Evolutionary conservation across 2,797 vertebrate genomes (phyloP).

Genomic region (Smutsia gigantea): DNA sequence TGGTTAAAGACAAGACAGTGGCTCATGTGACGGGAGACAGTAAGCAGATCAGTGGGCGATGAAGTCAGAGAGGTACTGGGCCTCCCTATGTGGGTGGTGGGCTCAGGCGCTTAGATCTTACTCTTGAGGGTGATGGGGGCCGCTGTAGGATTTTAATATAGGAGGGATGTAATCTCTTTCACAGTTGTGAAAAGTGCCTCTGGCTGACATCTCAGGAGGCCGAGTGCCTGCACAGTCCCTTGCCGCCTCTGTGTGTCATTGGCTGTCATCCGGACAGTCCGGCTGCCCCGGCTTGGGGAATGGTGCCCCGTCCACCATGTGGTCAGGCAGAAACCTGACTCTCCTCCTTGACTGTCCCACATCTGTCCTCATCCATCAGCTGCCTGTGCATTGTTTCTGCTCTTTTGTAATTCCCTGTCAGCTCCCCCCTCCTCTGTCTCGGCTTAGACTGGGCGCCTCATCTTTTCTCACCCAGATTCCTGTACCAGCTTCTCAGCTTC

Average conservation of each 20-base stretch:
- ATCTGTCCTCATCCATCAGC: neutral
- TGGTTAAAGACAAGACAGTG: neutral
- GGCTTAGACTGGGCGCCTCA: neutral
- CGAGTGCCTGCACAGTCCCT: neutral
- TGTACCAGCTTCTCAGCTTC: neutral
- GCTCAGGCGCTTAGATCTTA: neutral
- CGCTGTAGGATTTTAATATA: neutral
- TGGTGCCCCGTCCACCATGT: fast-evolving
- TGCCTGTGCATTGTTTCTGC: neutral
- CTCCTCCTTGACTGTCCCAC: no score
- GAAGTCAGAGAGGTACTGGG: fast-evolving
- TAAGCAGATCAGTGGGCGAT: neutral
- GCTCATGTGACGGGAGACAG: neutral
- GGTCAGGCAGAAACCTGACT: neutral
- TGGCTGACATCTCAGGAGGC: neutral
- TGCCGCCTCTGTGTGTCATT: no score
- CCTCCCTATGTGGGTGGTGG: neutral
- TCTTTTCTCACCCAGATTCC: neutral
- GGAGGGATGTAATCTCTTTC: neutral
- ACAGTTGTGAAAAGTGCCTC: neutral
- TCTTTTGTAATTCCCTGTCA: neutral
- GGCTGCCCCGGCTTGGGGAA: neutral
- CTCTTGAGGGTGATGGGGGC: neutral
- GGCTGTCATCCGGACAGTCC: neutral
- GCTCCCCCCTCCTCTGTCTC: neutral